Conservation (phyloP, 2,888 invertebrate species). For the Pseudococcus jackbeardsleyi region DNA sequence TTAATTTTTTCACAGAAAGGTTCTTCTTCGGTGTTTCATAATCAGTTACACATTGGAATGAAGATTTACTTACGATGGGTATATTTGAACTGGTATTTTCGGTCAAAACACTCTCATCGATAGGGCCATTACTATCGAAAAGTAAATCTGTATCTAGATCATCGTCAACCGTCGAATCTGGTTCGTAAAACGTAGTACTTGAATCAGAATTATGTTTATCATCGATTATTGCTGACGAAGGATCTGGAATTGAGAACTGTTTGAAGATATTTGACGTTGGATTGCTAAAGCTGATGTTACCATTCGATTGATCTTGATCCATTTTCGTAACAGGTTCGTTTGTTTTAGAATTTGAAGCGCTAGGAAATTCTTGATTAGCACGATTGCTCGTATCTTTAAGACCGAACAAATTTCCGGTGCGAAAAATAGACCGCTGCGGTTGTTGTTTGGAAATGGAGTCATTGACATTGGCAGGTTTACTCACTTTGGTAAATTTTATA, state of each 20-base stretch:
- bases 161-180: not conserved
- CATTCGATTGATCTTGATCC: not conserved
- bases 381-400: not conserved
- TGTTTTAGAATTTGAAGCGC: not conserved
- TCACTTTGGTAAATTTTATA: slow-evolving; percentile 18
- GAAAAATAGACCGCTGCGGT: not conserved
- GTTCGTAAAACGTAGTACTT: not conserved
- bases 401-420: not conserved
- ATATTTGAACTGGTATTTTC: not conserved
- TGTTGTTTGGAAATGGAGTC: not conserved
- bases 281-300: not conserved
- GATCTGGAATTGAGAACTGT: too few relatives aligned
- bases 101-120: not conserved
- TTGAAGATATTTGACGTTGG: not conserved
- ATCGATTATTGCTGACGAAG: not conserved
- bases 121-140: not conserved
- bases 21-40: not conserved
- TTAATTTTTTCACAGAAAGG: not conserved
- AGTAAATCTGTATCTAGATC: not conserved
- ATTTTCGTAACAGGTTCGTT: not conserved
- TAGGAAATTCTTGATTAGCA: not conserved
- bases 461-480: not conserved
- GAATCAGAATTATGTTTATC: not conserved
- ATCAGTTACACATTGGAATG: not conserved
- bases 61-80: not conserved